Evolutionary conservation across 2,113 vertebrate species (phyloP), one percentile per base, ranked within the genome.

Genomic region (Malurus elegans): DNA sequence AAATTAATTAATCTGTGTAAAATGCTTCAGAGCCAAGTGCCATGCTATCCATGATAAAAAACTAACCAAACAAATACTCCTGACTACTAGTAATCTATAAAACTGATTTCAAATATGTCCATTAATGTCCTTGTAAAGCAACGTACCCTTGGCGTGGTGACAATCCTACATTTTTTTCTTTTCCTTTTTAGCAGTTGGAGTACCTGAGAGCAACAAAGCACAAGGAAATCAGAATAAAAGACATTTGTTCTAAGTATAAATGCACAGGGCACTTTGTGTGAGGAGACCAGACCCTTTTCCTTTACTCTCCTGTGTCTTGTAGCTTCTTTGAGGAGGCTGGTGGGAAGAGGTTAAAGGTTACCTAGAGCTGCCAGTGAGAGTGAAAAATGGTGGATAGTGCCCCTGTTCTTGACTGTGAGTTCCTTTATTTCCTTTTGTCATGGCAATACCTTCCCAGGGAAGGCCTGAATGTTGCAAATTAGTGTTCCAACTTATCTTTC

Each of bases 261-360:
- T 47, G 88, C 88, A 66, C 5, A 2, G 56, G 51, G 76, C 93
- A 88, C 85, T 96, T 94, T 93, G 81, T 88, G 67, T 67, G 50
- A 78, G 47, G 75, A 91, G 74, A 90, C 42, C 2, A 2, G 67
- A 79, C 64, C 45, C 82, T 88, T 93, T 78, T 76, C 92, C 95
- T 90, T 95, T 90, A 71, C 94, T 90, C 86, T 95, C 79, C 95
- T 96, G 96, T 86, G 91, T 92, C 94, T 96, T 97, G 95, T 97
- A 88, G 86, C 93, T 92, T 91, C 97, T 97, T 97, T 97, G 92
- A 97, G 92, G 58, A 95, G 88, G 92, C 97, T 97, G 97, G 97
- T 97, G 97, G 97, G 97, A 97, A 97, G 95, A 97, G 96, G 96
- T 97, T 97, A 97, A 97, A 97, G 96, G 97, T 97, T 96, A 90